phyloP scores from a whole-genome alignment of 2,888 invertebrate species.

The Ctena decussata region DNA sequence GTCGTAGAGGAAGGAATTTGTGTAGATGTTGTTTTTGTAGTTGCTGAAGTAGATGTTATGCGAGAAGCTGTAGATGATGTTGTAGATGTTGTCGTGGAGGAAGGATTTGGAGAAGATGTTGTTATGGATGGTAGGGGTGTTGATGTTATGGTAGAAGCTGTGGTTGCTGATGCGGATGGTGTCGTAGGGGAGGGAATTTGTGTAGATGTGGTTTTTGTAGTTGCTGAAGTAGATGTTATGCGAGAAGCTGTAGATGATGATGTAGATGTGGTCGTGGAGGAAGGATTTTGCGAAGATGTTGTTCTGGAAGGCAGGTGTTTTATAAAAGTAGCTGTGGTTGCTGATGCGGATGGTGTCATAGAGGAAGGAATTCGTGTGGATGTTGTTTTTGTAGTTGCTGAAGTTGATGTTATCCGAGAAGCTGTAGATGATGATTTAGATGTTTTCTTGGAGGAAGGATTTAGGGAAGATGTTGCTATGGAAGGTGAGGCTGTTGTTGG shows the following conservation, averaged over 20 bases:
- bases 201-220: neutral
- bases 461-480: neutral
- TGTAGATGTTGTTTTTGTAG: neutral
- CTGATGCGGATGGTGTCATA: neutral
- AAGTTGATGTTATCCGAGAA: neutral
- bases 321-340: neutral
- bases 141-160: neutral
- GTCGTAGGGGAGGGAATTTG: neutral
- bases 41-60: neutral
- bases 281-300: neutral
- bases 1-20: neutral
- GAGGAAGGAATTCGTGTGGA: neutral
- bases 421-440: neutral
- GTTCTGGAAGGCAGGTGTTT: neutral
- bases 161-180: neutral
- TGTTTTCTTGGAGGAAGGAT: neutral
- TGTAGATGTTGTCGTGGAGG: neutral
- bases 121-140: neutral
- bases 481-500: neutral
- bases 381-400: neutral
- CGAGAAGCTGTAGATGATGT: neutral
- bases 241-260: neutral
- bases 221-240: neutral
- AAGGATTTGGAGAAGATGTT: neutral
- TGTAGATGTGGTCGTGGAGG: neutral